Conservation (phyloP, 2,113 vertebrate species). For the Sinosuthora webbiana region DNA sequence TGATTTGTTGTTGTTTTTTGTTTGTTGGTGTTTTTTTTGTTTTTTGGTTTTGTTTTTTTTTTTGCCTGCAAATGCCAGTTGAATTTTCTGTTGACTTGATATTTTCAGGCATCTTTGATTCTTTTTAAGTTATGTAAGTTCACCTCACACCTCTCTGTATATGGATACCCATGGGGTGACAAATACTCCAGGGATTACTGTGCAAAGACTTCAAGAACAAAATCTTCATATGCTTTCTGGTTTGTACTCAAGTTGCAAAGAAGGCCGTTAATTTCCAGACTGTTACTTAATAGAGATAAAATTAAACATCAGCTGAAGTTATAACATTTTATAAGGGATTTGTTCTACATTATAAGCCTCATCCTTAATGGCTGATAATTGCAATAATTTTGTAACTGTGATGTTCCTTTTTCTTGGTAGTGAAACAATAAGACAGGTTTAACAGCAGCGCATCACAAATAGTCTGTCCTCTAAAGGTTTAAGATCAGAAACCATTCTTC, state of each 20-base stretch:
- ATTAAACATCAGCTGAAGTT: not conserved
- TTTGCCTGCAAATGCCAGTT: not conserved
- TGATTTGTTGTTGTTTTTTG: not conserved
- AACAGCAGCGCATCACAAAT: not conserved
- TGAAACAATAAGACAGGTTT: not conserved
- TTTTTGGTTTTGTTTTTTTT: not conserved
- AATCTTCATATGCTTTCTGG: not conserved
- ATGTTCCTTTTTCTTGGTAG: not conserved
- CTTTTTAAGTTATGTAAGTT: not conserved
- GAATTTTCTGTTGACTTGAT: not conserved
- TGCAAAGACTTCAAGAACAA: not conserved
- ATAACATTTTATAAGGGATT: not conserved
- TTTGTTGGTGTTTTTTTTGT: not conserved
- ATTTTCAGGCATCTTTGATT: not conserved
- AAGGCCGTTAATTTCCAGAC: not conserved
- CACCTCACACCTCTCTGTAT: not conserved
- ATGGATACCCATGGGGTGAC: not conserved
- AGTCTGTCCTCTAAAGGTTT: not conserved
- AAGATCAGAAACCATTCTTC: not conserved
- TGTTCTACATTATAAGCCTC: not conserved
- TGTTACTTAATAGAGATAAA: not conserved
- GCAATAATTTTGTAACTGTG: not conserved
- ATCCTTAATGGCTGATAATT: not conserved
- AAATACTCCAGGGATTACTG: not conserved
- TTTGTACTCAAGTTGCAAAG: not conserved